Base-by-base conservation (phyloP, 1,140 invertebrate genomes). In the Melanaphis sacchari region DNA sequence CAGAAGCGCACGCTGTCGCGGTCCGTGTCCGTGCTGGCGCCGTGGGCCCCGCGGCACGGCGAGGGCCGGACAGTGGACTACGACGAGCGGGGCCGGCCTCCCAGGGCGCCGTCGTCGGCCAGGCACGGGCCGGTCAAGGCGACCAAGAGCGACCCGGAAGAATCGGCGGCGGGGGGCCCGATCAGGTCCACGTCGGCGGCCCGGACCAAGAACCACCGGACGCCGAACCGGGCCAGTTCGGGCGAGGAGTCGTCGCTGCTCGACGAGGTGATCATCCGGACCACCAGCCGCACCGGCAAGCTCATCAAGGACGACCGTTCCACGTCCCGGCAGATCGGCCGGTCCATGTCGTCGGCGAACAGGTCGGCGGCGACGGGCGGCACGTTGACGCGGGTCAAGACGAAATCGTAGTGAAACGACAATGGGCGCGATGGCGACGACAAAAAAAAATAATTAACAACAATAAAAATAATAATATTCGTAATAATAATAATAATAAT, bases 1-100 rank as follows among this genome's bases (percentile, higher is more conserved):
- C 97, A 97, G 94, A 97, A 97, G 38, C 96, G 96, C 93, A 97
- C 97, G 36, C 96, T 98, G n/a, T 97, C 97, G 2, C 96, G 97
- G 76, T 98, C 97, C 52, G 97, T 98, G 94, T 98, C 97, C 8
- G 97, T 98, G 82, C 96, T 98, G 94, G 97, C 97, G 1, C 97
- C 98, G 2, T 98, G 97, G 97, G 97, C 97, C 93, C 97, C 97
- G 2, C 96, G 96, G 82, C 96, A 97, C 94, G 96, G 96, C 94
- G 96, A 96, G 94, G 91, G 76, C 38, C 43, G 81, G 36, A 52
- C 97, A 95, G 97, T 98, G 36, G 97, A 98, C 94, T 98, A 98
- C 95, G 97, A 94, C 90, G 94, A 94, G 93, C 94, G 93, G 24
- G 93, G 94, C 22, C 52, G 87, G 46, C 93, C 93, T 40, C 93